Evolutionary conservation across 2,888 invertebrate genomes (phyloP).

Genomic region (Drosophila planitibia): DNA sequence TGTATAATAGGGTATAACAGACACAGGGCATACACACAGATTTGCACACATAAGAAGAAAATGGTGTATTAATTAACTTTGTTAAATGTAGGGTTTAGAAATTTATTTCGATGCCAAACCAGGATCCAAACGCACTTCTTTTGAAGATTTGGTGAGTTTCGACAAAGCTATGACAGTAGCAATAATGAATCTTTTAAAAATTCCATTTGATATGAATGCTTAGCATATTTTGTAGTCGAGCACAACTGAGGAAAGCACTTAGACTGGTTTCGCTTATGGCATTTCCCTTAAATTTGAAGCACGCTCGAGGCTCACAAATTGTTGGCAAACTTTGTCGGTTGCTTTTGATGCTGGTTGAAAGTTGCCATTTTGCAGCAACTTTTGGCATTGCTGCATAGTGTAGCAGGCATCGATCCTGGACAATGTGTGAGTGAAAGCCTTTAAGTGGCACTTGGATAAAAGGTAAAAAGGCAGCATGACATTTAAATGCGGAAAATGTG

Average conservation of each 20-base stretch:
- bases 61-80: neutral
- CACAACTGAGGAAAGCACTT: neutral
- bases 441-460: constrained; percentile 15
- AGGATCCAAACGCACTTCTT: neutral
- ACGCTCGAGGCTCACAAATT: constrained; percentile 50
- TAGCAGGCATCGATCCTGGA: constrained; percentile 19
- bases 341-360: constrained; percentile 47
- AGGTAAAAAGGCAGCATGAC: constrained; percentile 24
- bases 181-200: neutral
- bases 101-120: neutral
- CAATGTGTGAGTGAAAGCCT: constrained; percentile 9
- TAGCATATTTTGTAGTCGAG: constrained; percentile 1
- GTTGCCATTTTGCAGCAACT: constrained; percentile 44
- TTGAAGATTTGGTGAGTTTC: neutral
- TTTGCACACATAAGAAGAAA: neutral
- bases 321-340: constrained; percentile 55
- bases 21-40: neutral
- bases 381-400: constrained; percentile 12
- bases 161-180: neutral
- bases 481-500: constrained; percentile 46
- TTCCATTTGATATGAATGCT: neutral
- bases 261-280: neutral
- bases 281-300: constrained; percentile 42
- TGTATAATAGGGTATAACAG: neutral
- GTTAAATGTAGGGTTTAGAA: neutral